These are phyloP conservation scores for Enteromius thamalakanensis DNA, from an alignment of 2,797 vertebrate genomes.

Conservation along the genomic window DNA sequence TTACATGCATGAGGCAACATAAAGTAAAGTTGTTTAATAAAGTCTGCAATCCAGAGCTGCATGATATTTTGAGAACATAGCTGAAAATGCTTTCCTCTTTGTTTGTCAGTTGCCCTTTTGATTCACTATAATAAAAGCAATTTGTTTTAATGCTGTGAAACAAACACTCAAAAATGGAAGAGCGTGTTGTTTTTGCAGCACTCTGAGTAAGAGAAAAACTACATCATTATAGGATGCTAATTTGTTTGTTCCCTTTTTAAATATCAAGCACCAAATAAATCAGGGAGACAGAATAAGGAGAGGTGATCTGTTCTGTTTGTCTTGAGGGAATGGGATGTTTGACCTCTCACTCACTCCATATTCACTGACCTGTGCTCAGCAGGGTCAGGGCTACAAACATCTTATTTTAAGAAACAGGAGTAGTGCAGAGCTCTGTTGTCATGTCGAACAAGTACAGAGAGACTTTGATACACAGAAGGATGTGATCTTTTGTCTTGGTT, in stretches of 20 bases:
- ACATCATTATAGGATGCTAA: not conserved
- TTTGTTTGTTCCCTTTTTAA: not conserved
- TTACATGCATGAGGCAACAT: not conserved
- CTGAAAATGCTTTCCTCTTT: not conserved
- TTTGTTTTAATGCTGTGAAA: not conserved
- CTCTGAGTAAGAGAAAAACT: not conserved
- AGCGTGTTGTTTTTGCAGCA: not conserved
- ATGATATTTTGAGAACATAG: not conserved
- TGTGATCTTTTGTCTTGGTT: not conserved
- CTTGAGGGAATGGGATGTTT: not conserved
- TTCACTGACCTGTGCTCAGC: slow-evolving; percentile 5
- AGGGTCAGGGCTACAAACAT: slow-evolving; percentile 33
- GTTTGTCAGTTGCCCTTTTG: not conserved
- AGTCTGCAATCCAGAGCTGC: not conserved
- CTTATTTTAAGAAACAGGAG: slow-evolving; percentile 33
- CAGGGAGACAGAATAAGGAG: no score
- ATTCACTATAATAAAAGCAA: not conserved
- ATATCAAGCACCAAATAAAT: not conserved
- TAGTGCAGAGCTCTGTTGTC: not conserved
- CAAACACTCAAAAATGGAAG: not conserved
- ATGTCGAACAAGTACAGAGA: slow-evolving; percentile 20
- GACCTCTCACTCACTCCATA: slow-evolving; percentile 7
- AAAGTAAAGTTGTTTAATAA: not conserved
- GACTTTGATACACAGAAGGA: slow-evolving; percentile 1
- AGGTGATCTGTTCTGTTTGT: not conserved